Base-by-base conservation (phyloP, 2,888 invertebrate genomes). In the Merodon equestris region DNA sequence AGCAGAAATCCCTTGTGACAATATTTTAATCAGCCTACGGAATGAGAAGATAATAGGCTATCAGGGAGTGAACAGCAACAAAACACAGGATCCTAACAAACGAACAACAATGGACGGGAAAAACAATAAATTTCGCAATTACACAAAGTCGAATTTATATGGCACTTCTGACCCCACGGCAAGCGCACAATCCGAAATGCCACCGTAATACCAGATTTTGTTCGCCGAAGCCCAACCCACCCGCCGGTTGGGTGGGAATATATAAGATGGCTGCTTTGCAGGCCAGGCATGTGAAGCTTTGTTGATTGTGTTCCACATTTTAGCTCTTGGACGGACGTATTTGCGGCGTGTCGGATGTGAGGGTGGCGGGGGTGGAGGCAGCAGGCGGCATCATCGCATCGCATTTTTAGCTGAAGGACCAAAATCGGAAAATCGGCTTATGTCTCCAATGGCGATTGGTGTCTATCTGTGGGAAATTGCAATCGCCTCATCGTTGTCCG, bases 71-170 rank as follows among this genome's bases (percentile, higher is more conserved):
- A 81, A 66, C 70, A 75, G 51, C 50, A 74, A 60, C 56, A 64
- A 70, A 79, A 74, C 74, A 79, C 54, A 74, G 27, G 27, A 63
- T 64, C 74, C 74, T 74, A 70, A 74, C 68, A 79, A 79, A 74
- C 51, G 58, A 50, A 54, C 48, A 63, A 79, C 79, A 79, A 74
- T 79, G 68, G 61, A 40, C 68, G 53, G 61, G 15, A 61, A 67
- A 81, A 71, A 67, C 83, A 77, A 84, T 84, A 84, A 85, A 86
- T 85, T 85, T 82, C 77, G 77, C 83, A 84, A 84, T 83, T 85
- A 85, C 84, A 87, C 83, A 87, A 87, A 88, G 86, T 85, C 86
- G 85, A 85, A 87, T 87, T 88, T 86, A 86, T 87, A 84, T 84
- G 82, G 82, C 82, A 83, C 85, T 85, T 84, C 85, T 87, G 86